Percentiles rank a stretch among this genome's conserved stretches.
phyloP scores from a whole-genome alignment of 2,113 vertebrate species.

The Heterochromis multidens region DNA sequence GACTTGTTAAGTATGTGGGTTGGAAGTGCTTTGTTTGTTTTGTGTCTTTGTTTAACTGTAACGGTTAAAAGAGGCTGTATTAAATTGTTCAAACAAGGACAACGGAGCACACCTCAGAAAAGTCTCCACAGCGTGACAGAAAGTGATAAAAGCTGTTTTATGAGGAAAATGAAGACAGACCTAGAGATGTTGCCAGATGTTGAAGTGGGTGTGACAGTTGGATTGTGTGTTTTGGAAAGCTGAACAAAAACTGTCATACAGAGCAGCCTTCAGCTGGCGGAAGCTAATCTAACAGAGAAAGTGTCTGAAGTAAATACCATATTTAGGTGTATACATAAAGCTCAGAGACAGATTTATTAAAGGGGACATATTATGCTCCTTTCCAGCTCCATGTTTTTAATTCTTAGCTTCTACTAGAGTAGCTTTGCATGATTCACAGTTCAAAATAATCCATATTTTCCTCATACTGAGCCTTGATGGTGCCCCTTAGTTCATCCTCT shows the following conservation, averaged over 20 bases:
- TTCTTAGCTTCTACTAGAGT: too few relatives aligned
- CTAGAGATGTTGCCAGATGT: not conserved
- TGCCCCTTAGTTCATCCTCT: too few relatives aligned
- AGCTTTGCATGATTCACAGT: not conserved
- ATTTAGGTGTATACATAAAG: accelerated
- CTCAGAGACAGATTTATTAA: not conserved
- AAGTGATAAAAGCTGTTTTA: not conserved
- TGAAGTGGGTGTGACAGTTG: not conserved
- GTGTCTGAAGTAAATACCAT: not conserved
- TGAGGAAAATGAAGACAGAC: not conserved
- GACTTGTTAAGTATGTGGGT: not conserved
- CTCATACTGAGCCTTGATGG: too few relatives aligned
- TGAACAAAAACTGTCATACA: not conserved
- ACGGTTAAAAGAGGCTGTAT: not conserved
- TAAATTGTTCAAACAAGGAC: not conserved
- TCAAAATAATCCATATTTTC: too few relatives aligned
- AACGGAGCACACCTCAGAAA: not conserved
- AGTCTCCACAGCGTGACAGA: not conserved
- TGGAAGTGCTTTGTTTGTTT: not conserved
- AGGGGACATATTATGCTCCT: not conserved
- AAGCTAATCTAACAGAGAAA: not conserved
- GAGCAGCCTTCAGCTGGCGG: not conserved
- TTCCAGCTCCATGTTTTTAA: not conserved
- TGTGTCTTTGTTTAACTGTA: not conserved
- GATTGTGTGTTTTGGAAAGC: not conserved